These are phyloP conservation scores for Entomobrya proxima DNA, from an alignment of 2,888 invertebrate species.

Conservation along the genomic window DNA sequence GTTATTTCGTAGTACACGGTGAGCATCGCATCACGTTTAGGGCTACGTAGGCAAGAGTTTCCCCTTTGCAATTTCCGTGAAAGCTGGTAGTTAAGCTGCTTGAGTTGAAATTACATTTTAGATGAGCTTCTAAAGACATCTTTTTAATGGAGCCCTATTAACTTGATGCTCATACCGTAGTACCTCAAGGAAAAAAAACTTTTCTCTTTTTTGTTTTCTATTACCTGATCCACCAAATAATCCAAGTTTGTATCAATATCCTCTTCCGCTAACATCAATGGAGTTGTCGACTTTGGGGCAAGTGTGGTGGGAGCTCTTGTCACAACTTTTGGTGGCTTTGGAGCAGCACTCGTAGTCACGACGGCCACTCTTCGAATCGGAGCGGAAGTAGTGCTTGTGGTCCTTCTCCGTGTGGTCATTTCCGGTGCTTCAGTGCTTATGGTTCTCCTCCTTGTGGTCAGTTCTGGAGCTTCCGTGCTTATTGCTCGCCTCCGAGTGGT, in stretches of 20 bases:
- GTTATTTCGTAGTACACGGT: no score
- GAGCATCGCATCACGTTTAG: no score
- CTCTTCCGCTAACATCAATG: conserved; percentile 66
- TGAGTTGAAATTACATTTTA: no score
- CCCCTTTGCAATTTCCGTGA: no score
- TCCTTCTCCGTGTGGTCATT: conserved; percentile 75
- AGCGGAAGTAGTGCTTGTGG: conserved; percentile 77
- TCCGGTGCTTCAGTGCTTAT: conserved; percentile 77
- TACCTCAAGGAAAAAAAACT: no score
- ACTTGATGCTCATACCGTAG: no score
- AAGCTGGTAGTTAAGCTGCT: no score
- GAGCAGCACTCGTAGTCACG: conserved; percentile 77
- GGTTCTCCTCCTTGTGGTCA: conserved; percentile 76
- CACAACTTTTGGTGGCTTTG: conserved; percentile 76
- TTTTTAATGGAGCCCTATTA: no score
- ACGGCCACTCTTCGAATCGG: conserved; percentile 73
- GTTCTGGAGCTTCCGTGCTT: conserved; percentile 75
- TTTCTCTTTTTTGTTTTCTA: neutral
- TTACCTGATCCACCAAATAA: conserved; percentile 75
- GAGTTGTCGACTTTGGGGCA: conserved; percentile 75
- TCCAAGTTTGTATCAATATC: conserved; percentile 74
- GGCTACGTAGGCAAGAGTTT: no score
- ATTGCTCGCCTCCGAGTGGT: conserved; percentile 76
- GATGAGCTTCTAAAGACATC: no score
- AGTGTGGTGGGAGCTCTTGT: conserved; percentile 78